Evolutionary conservation across 1,140 invertebrate genomes (phyloP).

Genomic region (Diachasmimorpha longicaudata): DNA sequence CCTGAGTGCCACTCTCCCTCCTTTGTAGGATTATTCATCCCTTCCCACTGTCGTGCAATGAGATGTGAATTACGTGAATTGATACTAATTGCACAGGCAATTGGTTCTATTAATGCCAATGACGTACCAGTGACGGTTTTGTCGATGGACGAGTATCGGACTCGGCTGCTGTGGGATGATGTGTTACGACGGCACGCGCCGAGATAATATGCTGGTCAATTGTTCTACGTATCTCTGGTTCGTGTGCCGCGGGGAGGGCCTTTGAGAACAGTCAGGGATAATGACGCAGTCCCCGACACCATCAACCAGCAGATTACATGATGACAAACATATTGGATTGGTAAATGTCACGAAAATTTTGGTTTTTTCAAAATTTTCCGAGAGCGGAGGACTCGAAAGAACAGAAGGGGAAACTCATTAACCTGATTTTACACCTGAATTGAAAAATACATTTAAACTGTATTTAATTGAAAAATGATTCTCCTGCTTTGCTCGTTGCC

Average conservation of each 20-base stretch:
- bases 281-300: constrained; percentile 56
- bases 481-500: too few species aligned
- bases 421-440: too few species aligned
- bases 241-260: background rate
- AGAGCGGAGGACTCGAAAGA: too few species aligned
- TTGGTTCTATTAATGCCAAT: background rate
- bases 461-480: too few species aligned
- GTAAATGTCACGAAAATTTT: too few species aligned
- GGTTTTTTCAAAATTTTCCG: too few species aligned
- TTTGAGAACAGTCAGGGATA: constrained; percentile 29
- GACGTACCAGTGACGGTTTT: background rate
- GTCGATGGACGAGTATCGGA: background rate
- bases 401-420: too few species aligned
- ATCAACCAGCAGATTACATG: constrained; percentile 45
- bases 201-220: constrained; percentile 11
- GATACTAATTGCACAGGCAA: background rate
- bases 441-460: too few species aligned
- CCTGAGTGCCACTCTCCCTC: background rate
- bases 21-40: background rate
- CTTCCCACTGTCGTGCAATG: background rate
- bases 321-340: constrained; percentile 46
- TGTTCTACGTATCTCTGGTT: background rate
- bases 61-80: background rate
- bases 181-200: background rate
- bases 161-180: background rate